These are phyloP conservation scores for Crotalus viridis DNA, from an alignment of 2,113 vertebrate species.

Conservation along the genomic window DNA sequence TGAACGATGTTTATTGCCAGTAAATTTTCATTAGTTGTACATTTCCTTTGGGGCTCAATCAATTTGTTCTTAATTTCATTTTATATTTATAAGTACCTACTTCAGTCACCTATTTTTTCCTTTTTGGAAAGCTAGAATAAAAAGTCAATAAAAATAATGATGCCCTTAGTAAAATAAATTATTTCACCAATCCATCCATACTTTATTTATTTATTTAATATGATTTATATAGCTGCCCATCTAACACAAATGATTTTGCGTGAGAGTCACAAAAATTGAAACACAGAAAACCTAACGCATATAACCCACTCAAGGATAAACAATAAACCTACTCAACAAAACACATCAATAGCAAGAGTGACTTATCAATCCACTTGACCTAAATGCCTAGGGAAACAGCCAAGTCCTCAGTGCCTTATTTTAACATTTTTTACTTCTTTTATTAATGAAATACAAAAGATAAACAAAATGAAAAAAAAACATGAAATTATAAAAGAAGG, in stretches of 20 bases:
- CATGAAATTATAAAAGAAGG: neutral
- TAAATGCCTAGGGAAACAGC: neutral
- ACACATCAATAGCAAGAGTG: neutral
- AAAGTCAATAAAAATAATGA: neutral
- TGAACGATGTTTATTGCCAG: neutral
- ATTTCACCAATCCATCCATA: neutral
- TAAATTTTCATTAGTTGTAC: neutral
- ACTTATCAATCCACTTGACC: neutral
- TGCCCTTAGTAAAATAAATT: neutral
- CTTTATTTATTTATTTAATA: neutral
- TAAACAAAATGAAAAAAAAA: neutral
- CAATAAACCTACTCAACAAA: neutral
- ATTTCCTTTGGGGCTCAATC: neutral
- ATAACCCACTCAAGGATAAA: neutral
- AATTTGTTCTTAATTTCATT: neutral
- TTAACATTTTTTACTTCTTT: neutral
- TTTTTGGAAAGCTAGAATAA: neutral
- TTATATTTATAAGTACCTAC: neutral
- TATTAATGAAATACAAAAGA: neutral
- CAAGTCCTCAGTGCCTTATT: neutral
- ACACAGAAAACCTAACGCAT: neutral
- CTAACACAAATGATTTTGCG: neutral
- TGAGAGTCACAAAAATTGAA: neutral
- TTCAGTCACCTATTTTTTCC: neutral
- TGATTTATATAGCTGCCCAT: neutral